Conservation (phyloP, 2,888 invertebrate genomes). For the Zelleria hepariella region DNA sequence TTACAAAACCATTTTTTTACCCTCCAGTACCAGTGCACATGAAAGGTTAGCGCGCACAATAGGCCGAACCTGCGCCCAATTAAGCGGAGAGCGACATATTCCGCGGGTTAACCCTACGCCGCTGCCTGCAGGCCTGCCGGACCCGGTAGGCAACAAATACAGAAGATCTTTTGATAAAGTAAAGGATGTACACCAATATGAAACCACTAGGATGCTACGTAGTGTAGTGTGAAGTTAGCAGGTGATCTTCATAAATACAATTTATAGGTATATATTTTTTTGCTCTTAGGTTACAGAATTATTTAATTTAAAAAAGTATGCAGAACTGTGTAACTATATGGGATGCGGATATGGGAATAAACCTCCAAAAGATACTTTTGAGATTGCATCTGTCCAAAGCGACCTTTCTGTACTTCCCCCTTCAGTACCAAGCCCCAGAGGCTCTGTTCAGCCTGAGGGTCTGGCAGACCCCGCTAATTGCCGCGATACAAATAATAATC, state of each 20-base stretch:
- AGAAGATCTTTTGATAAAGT: not conserved
- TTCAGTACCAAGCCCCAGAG: not conserved
- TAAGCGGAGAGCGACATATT: conserved; percentile 12
- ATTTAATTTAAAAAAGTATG: too few relatives aligned
- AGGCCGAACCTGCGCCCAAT: conserved; percentile 5
- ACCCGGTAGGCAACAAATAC: not conserved
- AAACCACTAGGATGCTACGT: too few relatives aligned
- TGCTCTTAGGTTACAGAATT: too few relatives aligned
- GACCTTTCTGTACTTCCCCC: not conserved
- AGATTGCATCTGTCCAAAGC: too few relatives aligned
- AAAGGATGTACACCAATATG: not conserved
- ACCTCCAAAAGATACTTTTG: too few relatives aligned
- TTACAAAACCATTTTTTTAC: not conserved
- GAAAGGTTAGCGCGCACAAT: not conserved
- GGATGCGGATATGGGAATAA: too few relatives aligned
- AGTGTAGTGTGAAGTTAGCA: too few relatives aligned
- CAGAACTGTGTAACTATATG: too few relatives aligned
- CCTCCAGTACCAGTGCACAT: not conserved
- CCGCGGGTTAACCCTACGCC: conserved; percentile 7
- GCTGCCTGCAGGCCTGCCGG: not conserved
- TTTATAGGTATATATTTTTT: too few relatives aligned
- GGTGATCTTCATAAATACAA: too few relatives aligned
- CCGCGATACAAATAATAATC: conserved; percentile 14
- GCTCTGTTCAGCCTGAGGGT: conserved; percentile 9
- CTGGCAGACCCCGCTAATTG: conserved; percentile 21